These are phyloP conservation scores for Tipula vernalis DNA, from an alignment of 2,888 invertebrate species.

Conservation along the genomic window DNA sequence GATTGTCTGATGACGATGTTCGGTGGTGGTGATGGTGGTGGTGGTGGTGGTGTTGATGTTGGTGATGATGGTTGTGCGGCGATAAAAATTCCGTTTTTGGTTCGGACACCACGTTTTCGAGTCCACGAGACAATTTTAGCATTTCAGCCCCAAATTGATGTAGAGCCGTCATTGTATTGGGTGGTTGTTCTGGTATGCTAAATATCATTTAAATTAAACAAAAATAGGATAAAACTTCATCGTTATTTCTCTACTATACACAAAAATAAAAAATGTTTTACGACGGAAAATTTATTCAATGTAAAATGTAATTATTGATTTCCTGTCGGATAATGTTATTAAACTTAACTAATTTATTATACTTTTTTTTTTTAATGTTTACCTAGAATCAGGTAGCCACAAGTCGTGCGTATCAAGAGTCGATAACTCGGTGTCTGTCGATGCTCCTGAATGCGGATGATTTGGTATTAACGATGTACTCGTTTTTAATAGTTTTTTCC, in stretches of 20 bases:
- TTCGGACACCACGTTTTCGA: constrained; percentile 49
- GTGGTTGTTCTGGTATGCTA: constrained; percentile 55
- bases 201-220: constrained; percentile 16
- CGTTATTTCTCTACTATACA: neutral
- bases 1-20: neutral
- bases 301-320: neutral
- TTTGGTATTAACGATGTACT: constrained; percentile 43
- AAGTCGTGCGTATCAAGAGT: constrained; percentile 73
- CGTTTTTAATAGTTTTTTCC: constrained; percentile 53
- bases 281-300: neutral
- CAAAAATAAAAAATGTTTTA: constrained; percentile 6
- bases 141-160: constrained; percentile 80
- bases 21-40: constrained; percentile 16
- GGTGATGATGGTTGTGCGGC: constrained; percentile 21
- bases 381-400: constrained; percentile 62
- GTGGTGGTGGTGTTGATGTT: constrained; percentile 19
- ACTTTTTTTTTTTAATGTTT: constrained; percentile 13
- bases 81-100: neutral
- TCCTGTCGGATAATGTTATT: neutral
- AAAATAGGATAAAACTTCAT: neutral
- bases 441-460: constrained; percentile 57
- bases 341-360: neutral
- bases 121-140: constrained; percentile 67
- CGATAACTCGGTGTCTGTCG: constrained; percentile 74
- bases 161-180: constrained; percentile 71